phyloP scores from a whole-genome alignment of 2,797 vertebrate species.

The Enteromius unitaeniatus region DNA sequence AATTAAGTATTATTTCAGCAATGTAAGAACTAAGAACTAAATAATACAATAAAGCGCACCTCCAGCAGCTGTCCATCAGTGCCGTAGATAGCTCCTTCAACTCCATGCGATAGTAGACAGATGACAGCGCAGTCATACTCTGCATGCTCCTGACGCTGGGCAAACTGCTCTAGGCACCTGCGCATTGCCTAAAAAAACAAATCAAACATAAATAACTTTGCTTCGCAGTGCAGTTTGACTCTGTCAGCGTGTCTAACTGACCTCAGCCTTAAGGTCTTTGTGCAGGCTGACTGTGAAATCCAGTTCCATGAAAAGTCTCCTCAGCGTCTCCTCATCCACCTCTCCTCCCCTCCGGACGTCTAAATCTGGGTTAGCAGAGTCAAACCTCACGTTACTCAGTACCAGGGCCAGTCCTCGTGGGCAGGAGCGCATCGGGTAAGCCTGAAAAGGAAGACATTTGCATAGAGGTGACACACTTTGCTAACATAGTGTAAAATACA shows the following conservation, averaged over 20 bases:
- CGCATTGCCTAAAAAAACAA: conserved; percentile 83
- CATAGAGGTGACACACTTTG: background rate
- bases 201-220: background rate
- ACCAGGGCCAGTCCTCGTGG: conserved; percentile 90
- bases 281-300: conserved; percentile 83
- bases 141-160: conserved; percentile 76
- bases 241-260: conserved; percentile 57
- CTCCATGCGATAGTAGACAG: conserved; percentile 93
- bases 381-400: conserved; percentile 91
- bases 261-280: conserved; percentile 86
- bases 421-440: conserved; percentile 86
- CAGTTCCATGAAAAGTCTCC: conserved; percentile 86
- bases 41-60: conserved; percentile 70
- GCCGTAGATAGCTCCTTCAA: conserved; percentile 92
- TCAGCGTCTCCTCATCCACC: conserved; percentile 87
- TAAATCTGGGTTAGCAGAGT: conserved; percentile 80
- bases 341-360: conserved; percentile 90
- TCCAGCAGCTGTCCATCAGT: conserved; percentile 88
- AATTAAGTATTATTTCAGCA: no score
- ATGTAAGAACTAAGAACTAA: no score
- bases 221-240: background rate
- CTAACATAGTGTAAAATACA: background rate
- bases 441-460: conserved; percentile 71
- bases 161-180: conserved; percentile 82
- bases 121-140: conserved; percentile 86